A percentile compares a stretch with the other conserved stretches of the same genome.
Evolutionary conservation across 1,140 invertebrate species (phyloP).

Genomic region (Drosophila simulans): DNA sequence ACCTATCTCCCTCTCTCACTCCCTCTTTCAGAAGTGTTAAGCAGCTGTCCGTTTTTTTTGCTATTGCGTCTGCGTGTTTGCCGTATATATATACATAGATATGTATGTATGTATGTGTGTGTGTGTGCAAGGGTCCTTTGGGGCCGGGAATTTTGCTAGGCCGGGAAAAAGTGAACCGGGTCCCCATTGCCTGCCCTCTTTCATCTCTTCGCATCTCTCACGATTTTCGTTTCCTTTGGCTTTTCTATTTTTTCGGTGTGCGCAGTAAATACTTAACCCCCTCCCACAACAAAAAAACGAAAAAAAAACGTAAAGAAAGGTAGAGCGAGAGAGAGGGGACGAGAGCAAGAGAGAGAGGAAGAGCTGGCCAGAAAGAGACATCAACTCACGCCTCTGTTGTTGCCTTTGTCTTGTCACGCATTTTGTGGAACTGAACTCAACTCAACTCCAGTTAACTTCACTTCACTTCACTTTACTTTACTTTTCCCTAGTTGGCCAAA

Average conservation of each 20-base stretch:
- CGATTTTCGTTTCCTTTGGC: constrained; percentile 51
- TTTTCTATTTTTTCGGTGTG: constrained; percentile 54
- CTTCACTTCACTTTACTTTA: constrained; percentile 13
- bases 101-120: not conserved
- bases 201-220: constrained; percentile 44
- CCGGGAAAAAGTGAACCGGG: constrained; percentile 37
- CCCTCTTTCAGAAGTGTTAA: constrained; percentile 32
- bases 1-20: constrained; percentile 14
- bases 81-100: constrained; percentile 21
- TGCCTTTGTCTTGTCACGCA: constrained; percentile 68
- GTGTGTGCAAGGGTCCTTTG: constrained; percentile 12
- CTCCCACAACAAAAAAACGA: not conserved
- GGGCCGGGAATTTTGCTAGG: constrained; percentile 37
- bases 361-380: constrained; percentile 34
- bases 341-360: not conserved
- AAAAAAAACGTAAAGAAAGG: not conserved
- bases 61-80: constrained; percentile 43
- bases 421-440: constrained; percentile 40
- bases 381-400: constrained; percentile 50
- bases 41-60: constrained; percentile 45
- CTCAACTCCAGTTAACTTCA: constrained; percentile 21
- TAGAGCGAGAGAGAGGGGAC: not conserved
- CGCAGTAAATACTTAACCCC: constrained; percentile 61
- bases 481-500: not conserved
- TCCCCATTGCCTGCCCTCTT: constrained; percentile 42